These are phyloP conservation scores for Eupeodes luniger DNA, from an alignment of 2,888 invertebrate species.

Conservation along the genomic window DNA sequence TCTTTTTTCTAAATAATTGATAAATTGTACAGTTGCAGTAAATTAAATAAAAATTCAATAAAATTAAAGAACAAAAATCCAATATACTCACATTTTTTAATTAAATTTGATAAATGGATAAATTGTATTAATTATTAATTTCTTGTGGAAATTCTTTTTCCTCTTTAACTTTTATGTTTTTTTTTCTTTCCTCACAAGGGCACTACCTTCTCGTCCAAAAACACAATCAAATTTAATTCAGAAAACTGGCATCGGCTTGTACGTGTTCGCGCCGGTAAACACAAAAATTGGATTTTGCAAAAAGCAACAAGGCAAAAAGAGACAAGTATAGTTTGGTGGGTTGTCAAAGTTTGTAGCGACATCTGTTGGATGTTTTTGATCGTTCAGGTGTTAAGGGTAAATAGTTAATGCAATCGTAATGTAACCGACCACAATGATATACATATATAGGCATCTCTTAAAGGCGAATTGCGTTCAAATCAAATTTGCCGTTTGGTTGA, in stretches of 20 bases:
- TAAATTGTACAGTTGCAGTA: neutral
- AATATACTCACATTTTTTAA: slow-evolving; percentile 11
- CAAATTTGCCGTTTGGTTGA: no score
- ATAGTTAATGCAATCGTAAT: no score
- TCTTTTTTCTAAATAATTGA: neutral
- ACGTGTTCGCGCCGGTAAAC: slow-evolving; percentile 67
- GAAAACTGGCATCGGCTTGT: slow-evolving; percentile 26
- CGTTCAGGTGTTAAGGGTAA: neutral
- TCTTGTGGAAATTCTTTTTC: neutral
- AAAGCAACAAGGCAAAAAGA: slow-evolving; percentile 29
- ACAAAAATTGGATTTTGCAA: slow-evolving; percentile 45
- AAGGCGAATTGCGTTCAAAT: no score
- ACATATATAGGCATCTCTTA: no score
- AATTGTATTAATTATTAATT: slow-evolving; percentile 21
- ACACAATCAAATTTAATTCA: slow-evolving; percentile 33
- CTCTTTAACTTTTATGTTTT: neutral
- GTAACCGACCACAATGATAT: no score
- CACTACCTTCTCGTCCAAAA: slow-evolving; percentile 10
- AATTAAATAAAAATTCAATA: neutral
- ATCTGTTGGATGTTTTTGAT: neutral
- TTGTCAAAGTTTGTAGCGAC: slow-evolving; percentile 6
- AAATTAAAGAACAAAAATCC: neutral
- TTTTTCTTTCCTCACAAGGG: slow-evolving; percentile 8
- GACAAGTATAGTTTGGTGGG: neutral
- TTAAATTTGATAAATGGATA: slow-evolving; percentile 11